Base-by-base conservation (phyloP, 2,888 invertebrate species). In the Parnassius glacialis region DNA sequence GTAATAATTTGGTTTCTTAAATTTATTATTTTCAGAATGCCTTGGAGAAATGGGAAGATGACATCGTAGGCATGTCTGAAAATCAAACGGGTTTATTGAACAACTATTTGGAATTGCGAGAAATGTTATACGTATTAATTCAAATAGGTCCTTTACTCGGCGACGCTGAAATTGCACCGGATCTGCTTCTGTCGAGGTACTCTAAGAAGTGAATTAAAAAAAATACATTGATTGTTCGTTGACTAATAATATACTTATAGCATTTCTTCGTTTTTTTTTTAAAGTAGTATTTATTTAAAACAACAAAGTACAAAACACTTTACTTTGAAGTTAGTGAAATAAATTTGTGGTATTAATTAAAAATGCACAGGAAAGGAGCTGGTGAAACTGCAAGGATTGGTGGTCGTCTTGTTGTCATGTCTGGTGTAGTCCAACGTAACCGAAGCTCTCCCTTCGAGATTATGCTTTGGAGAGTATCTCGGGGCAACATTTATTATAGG, bases 401-500 rank as follows among this genome's bases (percentile, higher is more conserved):
- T 9, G 82, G 84, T 0, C 76, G 76, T 0, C 74, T 94, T 9
- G 60, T 74, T 10, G 75, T 89, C 0, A 72, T 80, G 52, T 80
- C 87, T 0, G 90, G 90, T 0, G 82, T 87, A 0, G 81, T 91
- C 5, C 72, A 68, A 7, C 77, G 89, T 7, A 67, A 54, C 12
- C 77, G 74, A 52, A 68, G 78, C 52, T 82, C 72, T 53, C 70
- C 79, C 7, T 87, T 91, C 52, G 85, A 90, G 65, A 78, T 78
- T 62, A 85, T 91, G 85, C 66, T 90, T 10, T 91, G 89, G 89
- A 79, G 90, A 20, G 72, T 90, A 10, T 84, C 86, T 0, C 79
- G 96, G 56, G 98, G 98, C 50, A 97, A 97, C 75, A 96, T 97
- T 5, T 97, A 97, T 79, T 92, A 97, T 62, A 93, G 96, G 43